Evolutionary conservation across 2,113 vertebrate species (phyloP), one percentile per base, ranked within the genome.

Genomic region (Glaucidium brasilianum): DNA sequence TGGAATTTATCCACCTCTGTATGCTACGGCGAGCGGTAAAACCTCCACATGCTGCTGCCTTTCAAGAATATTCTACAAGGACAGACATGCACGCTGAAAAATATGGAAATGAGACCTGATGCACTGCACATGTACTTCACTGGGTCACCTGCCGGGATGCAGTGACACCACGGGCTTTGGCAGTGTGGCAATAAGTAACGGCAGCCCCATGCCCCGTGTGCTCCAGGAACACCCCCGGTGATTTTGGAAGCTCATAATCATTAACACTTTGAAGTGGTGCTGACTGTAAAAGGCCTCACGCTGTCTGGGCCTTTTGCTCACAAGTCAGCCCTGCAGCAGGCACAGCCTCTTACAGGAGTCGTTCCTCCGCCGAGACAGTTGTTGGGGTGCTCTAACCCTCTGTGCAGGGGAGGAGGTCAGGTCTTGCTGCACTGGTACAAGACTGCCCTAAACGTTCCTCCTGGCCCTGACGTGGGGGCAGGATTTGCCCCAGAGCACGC

Each of bases 401-500:
- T 63, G 35, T 71, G 45, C 6, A 19, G 37, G 47, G 23, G 15
- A 34, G 35, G 60, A 35, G 12, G 6, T 25, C 30, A 49, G 35
- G 2, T 63, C 27, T 35, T 71, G 27, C 18, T 53, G 59, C 21
- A 3, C 35, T 22, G 62, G 11, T 4, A 11, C 37, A 60, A 11
- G 11, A 12, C 60, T 67, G 50, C 11, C 21, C 68, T 60, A 17
- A 35, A 11, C 34, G 8, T 17, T 25, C 34, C 12, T 53, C 39
- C 73, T 43, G 49, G 12, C 53, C 21, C 49, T 11, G 20, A 10
- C 6, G 10, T 4, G 20, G 23, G 7, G 18, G n/a, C 11, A 41
- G n/a, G 41, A 2, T 11, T 1, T 2, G 19, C 9, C 62, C n/a
- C 30, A 29, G 14, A 18, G 27, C 3, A 2, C 1, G 7, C 7